Evolutionary conservation across 2,888 invertebrate genomes (phyloP).

Genomic region (Thera britannica): DNA sequence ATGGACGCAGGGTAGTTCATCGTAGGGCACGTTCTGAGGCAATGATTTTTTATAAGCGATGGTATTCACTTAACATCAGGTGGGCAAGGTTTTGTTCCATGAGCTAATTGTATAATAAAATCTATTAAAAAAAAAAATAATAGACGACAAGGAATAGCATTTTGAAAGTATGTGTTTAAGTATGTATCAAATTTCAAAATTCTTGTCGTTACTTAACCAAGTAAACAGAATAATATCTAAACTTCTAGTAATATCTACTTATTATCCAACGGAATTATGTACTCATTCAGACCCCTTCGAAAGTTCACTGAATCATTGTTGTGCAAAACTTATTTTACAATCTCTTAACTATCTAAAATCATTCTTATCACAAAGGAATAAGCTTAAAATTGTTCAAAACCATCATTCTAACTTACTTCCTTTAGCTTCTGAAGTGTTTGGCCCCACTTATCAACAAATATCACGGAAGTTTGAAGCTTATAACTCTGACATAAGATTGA

Average conservation of each 20-base stretch:
- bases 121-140: too few species aligned
- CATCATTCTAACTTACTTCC: conserved; percentile 3
- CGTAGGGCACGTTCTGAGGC: too few species aligned
- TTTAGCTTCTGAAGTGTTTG: conserved; percentile 2
- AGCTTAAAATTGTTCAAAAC: conserved; percentile 24
- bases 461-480: conserved; percentile 21
- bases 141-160: too few species aligned
- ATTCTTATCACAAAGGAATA: background rate
- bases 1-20: too few species aligned
- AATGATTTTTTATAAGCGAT: too few species aligned
- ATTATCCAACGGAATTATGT: conserved; percentile 30
- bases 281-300: conserved; percentile 41
- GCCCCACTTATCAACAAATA: conserved; percentile 6
- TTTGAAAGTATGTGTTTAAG: too few species aligned
- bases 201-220: too few species aligned
- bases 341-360: conserved; percentile 28
- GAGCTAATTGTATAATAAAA: too few species aligned
- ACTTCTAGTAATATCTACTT: background rate
- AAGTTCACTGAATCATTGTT: conserved; percentile 63
- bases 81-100: too few species aligned
- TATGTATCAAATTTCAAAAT: too few species aligned
- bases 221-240: too few species aligned
- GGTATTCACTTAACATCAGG: too few species aligned
- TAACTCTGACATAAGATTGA: background rate
- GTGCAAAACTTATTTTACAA: conserved; percentile 26